Evolutionary conservation across 92 coral and sea anemone species (phyloP).

Genomic region (Diadumene lineata): DNA sequence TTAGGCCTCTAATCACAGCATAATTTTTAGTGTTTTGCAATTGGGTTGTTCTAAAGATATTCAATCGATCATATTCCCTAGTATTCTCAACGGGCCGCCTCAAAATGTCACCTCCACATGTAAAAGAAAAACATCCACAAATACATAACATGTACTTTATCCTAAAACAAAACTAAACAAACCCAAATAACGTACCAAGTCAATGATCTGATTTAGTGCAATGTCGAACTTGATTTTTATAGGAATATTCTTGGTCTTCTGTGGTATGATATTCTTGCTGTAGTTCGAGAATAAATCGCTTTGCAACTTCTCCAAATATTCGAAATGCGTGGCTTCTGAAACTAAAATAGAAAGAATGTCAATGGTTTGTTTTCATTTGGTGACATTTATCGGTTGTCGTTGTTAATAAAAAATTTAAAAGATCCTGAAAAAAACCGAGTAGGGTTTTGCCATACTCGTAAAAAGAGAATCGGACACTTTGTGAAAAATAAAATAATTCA

Average conservation of each 20-base stretch:
- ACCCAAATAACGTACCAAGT: constrained; percentile 69
- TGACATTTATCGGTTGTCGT: constrained; percentile 34
- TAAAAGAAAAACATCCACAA: background rate
- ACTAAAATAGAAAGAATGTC: constrained; percentile 13
- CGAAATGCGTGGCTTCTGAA: constrained; percentile 55
- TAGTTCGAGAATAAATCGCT: constrained; percentile 66
- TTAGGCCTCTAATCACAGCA: constrained; percentile 29
- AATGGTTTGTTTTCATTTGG: constrained; percentile 27
- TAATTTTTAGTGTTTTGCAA: constrained; percentile 17
- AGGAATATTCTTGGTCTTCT: constrained; percentile 60
- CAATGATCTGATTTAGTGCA: constrained; percentile 85
- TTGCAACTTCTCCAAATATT: constrained; percentile 58
- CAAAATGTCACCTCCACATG: constrained; percentile 1
- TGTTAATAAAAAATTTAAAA: constrained; percentile 66
- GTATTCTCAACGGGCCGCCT: constrained; percentile 11
- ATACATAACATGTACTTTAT: background rate
- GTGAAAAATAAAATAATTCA: background rate
- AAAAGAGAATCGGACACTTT: background rate
- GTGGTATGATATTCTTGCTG: constrained; percentile 81
- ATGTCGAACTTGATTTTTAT: constrained; percentile 74
- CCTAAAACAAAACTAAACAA: background rate
- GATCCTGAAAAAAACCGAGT: background rate
- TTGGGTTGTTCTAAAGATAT: background rate
- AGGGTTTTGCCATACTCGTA: background rate
- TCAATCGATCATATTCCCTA: background rate